Percentiles rank a stretch among this genome's conserved stretches.
Conservation (phyloP, 2,113 vertebrate genomes). For the Xiphorhynchus elegans region DNA sequence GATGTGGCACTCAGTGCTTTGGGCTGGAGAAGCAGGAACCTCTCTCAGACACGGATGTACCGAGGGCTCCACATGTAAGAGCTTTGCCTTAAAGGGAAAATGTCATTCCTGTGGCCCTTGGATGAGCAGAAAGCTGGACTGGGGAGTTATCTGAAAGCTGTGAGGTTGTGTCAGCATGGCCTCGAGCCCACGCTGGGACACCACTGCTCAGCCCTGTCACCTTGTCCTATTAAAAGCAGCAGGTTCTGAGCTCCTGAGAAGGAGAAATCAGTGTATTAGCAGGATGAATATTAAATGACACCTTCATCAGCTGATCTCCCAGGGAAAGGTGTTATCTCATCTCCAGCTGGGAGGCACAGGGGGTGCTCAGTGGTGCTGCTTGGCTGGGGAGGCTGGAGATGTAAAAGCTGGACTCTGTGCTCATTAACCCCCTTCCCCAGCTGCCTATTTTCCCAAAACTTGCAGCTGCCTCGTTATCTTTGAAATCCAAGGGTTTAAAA, state of each 20-base stretch:
- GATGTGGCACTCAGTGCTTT: not conserved
- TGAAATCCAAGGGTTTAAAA: not conserved
- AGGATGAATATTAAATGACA: not conserved
- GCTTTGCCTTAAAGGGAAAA: not conserved
- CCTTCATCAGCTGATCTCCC: not conserved
- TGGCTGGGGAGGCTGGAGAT: not conserved
- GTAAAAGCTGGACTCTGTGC: not conserved
- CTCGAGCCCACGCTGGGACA: not conserved
- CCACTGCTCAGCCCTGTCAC: not conserved
- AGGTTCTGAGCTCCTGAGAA: not conserved
- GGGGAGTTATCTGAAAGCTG: not conserved
- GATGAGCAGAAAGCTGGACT: not conserved
- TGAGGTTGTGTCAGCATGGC: fast-evolving
- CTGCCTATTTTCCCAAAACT: not conserved
- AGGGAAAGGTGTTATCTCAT: not conserved
- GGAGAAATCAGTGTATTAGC: not conserved
- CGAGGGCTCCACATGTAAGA: not conserved
- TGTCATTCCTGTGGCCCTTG: not conserved
- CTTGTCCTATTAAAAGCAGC: not conserved
- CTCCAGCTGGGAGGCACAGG: not conserved
- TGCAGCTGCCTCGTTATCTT: not conserved
- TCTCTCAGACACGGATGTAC: no score
- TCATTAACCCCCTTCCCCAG: not conserved
- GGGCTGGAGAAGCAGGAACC: not conserved
- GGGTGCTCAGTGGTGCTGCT: not conserved